Evolutionary conservation across 2,797 vertebrate genomes (phyloP).

Genomic region (Pogonophryne albipinna): DNA sequence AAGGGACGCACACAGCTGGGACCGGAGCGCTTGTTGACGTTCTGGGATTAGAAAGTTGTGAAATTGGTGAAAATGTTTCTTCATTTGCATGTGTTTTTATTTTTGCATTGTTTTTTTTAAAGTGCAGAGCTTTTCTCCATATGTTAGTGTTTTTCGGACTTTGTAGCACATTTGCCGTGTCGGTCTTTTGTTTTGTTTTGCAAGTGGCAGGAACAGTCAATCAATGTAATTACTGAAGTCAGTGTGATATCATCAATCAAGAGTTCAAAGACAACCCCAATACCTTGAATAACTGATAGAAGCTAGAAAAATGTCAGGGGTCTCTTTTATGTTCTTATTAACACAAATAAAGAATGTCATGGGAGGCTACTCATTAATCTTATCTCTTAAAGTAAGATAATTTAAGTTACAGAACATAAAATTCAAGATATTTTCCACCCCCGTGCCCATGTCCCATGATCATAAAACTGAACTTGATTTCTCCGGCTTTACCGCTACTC

Average conservation of each 20-base stretch:
- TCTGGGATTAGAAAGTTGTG: too few relatives aligned
- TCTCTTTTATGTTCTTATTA: conserved; percentile 44
- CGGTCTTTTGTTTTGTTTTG: background rate
- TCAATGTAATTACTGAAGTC: conserved; percentile 39
- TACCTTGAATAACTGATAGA: conserved; percentile 48
- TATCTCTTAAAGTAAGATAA: conserved; percentile 48
- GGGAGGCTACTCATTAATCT: conserved; percentile 52
- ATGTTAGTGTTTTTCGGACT: too few relatives aligned
- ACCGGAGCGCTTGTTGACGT: too few relatives aligned
- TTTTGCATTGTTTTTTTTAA: too few relatives aligned
- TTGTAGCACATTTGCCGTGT: too few relatives aligned
- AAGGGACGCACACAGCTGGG: too few relatives aligned
- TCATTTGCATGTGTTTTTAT: too few relatives aligned
- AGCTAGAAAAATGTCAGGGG: conserved; percentile 26
- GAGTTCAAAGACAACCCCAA: background rate
- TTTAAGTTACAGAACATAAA: conserved; percentile 44
- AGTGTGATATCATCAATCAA: conserved; percentile 43
- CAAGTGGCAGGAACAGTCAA: conserved; percentile 21
- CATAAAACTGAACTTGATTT: conserved; percentile 15
- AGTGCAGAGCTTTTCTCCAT: too few relatives aligned
- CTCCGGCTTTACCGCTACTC: conserved; percentile 36
- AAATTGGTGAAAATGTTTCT: too few relatives aligned
- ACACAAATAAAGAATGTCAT: conserved; percentile 36
- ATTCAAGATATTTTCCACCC: conserved; percentile 18
- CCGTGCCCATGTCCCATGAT: background rate